Evolutionary conservation across 92 coral and sea anemone genomes (phyloP).

Genomic region (Desmophyllum pertusum): DNA sequence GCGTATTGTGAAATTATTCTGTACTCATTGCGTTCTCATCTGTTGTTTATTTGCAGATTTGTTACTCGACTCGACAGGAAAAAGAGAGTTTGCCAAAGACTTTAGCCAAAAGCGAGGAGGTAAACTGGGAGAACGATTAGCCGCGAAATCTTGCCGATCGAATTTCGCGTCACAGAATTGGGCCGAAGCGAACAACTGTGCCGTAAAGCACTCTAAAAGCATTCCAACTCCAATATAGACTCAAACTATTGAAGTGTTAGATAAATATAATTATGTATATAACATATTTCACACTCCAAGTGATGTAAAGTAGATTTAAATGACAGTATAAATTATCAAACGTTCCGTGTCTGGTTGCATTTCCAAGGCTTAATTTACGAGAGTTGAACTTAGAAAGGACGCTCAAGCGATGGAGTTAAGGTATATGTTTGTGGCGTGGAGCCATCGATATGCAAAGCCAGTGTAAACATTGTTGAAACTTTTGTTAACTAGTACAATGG

Average conservation of each 20-base stretch:
- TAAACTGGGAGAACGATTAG: neutral
- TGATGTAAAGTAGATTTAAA: conserved; percentile 36
- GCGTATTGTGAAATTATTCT: neutral
- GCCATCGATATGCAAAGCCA: conserved; percentile 55
- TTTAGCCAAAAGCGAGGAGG: conserved; percentile 21
- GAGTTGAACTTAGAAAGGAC: conserved; percentile 3
- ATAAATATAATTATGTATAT: conserved; percentile 54
- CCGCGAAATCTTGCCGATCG: conserved; percentile 14
- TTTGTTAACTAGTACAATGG: conserved; percentile 69
- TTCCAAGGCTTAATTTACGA: neutral
- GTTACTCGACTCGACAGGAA: conserved; percentile 24
- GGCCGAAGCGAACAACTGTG: conserved; percentile 30
- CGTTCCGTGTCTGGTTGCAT: neutral
- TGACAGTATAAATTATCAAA: conserved; percentile 41
- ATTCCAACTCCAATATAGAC: conserved; percentile 43
- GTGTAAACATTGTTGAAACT: conserved; percentile 57
- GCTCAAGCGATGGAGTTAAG: neutral
- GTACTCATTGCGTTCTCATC: neutral
- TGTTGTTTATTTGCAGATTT: conserved; percentile 51
- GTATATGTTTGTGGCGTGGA: neutral
- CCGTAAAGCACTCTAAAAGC: conserved; percentile 33
- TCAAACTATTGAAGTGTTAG: conserved; percentile 42
- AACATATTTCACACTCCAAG: conserved; percentile 43
- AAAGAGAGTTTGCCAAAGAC: conserved; percentile 49
- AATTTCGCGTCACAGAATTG: conserved; percentile 12